Base-by-base conservation (phyloP, 1,140 invertebrate genomes). In the Pemphigus obesinymphae region DNA sequence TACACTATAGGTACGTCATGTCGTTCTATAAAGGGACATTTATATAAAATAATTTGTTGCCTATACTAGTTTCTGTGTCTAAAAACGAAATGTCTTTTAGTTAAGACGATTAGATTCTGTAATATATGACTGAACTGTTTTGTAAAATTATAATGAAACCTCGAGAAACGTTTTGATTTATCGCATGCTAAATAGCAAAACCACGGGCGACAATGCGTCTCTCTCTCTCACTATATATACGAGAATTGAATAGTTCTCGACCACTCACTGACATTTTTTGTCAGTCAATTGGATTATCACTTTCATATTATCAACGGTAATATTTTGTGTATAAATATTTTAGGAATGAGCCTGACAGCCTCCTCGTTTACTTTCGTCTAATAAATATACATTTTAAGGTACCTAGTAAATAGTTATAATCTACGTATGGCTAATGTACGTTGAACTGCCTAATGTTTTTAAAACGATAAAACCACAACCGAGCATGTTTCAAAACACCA, bases 201-300 rank as follows among this genome's bases (percentile, higher is more conserved):
- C 13, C 58, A 6, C 58, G 26, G 26, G 58, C 58, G 29, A 58
- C 15, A n/a, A n/a, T n/a, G n/a, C n/a, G n/a, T 58, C n/a, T 58
- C 15, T 58, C n/a, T n/a, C n/a, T n/a, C n/a, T n/a, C n/a, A n/a
- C n/a, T n/a, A n/a, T 58, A 58, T 13, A 58, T 13, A 15, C 23
- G n/a, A 58, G 23, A 58, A 26, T 23, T 8, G 3, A 55, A 55
- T 11, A 26, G 53, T 55, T 55, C 53, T 55, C 26, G n/a, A 13
- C 53, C 23, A 10, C 34, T 66, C 8, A 20, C 37, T 37, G 29
- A n/a, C n/a, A n/a, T n/a, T 37, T 66, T 37, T 2, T 37, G 31
- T n/a, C n/a, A 20, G 34, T 66, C 37, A 66, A 66, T 66, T 66
- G 63, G 63, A 66, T 66, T 66, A 66, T 66, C 63, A 66, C 63